Evolutionary conservation across 2,113 vertebrate genomes (phyloP), one percentile per base, ranked within the genome.

Genomic region (Nycticebus coucang): DNA sequence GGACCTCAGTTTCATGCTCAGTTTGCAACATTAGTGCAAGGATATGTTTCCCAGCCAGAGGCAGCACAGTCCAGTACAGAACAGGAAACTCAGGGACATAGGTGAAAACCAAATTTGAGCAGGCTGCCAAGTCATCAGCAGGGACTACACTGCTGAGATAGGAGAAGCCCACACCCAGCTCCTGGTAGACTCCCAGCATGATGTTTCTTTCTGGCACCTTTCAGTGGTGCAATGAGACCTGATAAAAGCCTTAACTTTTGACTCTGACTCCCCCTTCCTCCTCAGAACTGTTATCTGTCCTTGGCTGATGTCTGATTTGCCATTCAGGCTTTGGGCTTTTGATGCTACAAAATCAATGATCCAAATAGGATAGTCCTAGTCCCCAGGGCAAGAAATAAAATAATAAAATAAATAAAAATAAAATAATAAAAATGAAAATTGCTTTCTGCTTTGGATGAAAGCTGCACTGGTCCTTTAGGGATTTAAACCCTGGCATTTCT

Each of bases 381-480:
- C 35, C 18, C 17, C 59, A 64, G 21, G 45, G 50, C 4, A 33
- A 62, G 75, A 53, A 62, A 71, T 50, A 50, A 50, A 50, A 50
- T 50, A 50, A 50, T 66, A 33, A 30, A 45, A 88, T 89, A 55
- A 77, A 83, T 50, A 50, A 50, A 50, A 50, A 50, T 50, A 50
- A 50, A 50, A 50, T 50, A 50, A 50, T 50, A 72, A 33, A 30
- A 45, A 88, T 89, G 45, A 77, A 83, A 79, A 79, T 66, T 28
- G 89, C 75, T 89, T 87, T 81, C 45, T 66, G 41, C n/a, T 93
- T 53, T 60, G 62, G 14, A 83, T 91, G 53, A 92, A 81, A 75
- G 28, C 45, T n/a, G 3, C 84, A 14, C 41, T 79, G 6, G 55
- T 88, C 24, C 22, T 2, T 64, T 66, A 22, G 75, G 79, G 59